phyloP scores from a whole-genome alignment of 1,140 invertebrate genomes.

The Notospermus geniculatus region DNA sequence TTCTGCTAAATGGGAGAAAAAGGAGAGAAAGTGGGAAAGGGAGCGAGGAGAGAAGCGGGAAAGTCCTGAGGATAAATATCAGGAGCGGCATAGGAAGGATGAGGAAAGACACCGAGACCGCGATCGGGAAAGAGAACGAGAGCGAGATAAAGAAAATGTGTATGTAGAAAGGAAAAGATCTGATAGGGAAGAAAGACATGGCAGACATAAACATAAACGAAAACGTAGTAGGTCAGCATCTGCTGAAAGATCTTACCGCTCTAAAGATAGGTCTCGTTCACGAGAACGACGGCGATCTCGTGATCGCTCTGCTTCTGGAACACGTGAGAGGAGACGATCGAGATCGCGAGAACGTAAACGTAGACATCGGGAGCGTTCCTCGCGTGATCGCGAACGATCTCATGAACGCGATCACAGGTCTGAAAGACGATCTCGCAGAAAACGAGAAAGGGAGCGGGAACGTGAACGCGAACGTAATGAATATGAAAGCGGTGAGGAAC shows the following conservation, averaged over 20 bases:
- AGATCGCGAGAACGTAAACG: constrained; percentile 20
- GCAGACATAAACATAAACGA: neutral
- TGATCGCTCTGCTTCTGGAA: constrained; percentile 33
- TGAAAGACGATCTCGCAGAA: neutral
- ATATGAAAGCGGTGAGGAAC: constrained; percentile 7
- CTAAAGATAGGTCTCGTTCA: constrained; percentile 6
- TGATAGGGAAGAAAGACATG: constrained; percentile 67
- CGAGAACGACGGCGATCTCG: constrained; percentile 7
- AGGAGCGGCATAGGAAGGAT: constrained; percentile 17
- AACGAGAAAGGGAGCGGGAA: neutral
- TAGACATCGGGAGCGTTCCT: neutral
- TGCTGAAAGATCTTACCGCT: neutral
- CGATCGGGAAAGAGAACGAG: constrained; percentile 19
- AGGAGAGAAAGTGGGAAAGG: constrained; percentile 43
- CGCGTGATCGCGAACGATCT: constrained; percentile 7
- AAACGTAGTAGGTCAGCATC: neutral
- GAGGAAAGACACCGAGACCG: constrained; percentile 16
- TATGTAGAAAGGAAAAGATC: constrained; percentile 65
- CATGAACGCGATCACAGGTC: constrained; percentile 8
- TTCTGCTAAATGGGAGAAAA: constrained; percentile 42
- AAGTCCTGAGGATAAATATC: constrained; percentile 41
- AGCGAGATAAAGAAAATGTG: no score
- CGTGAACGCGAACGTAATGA: constrained; percentile 3
- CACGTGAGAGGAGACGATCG: constrained; percentile 30
- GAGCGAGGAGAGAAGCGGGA: constrained; percentile 31